Percentiles rank a stretch among this genome's conserved stretches.
Evolutionary conservation across 64 coral and sea anemone genomes (phyloP).

Genomic region (Porites lutea): DNA sequence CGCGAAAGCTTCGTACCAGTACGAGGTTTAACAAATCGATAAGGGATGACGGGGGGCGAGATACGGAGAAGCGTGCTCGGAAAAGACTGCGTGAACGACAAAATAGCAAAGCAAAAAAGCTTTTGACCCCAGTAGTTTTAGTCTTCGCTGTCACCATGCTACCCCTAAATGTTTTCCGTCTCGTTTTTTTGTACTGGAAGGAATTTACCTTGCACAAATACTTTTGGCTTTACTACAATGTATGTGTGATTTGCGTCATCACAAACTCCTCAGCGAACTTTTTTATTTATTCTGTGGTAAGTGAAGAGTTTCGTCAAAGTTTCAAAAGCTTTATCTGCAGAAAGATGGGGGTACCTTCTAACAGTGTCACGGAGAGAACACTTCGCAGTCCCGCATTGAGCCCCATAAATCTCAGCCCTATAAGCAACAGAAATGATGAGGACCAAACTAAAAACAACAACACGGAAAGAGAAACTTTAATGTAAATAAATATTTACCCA

Average conservation of each 20-base stretch:
- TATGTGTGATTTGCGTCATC: conserved; percentile 58
- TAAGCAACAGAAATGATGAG: neutral
- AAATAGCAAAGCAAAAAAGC: conserved; percentile 78
- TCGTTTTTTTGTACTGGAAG: conserved; percentile 51
- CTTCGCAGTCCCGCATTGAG: neutral
- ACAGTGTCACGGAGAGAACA: conserved; percentile 12
- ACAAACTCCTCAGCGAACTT: conserved; percentile 77
- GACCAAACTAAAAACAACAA: neutral
- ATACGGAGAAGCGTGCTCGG: neutral
- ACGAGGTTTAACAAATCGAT: conserved; percentile 65
- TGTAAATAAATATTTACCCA: neutral
- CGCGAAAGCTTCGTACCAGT: conserved; percentile 48
- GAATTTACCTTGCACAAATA: conserved; percentile 35
- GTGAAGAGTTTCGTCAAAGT: conserved; percentile 67
- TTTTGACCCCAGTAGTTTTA: conserved; percentile 83
- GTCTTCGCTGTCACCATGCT: conserved; percentile 76
- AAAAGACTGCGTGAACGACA: conserved; percentile 40
- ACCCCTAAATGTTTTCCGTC: conserved; percentile 77
- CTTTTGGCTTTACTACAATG: conserved; percentile 67
- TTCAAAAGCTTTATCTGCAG: conserved; percentile 23
- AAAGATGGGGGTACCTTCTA: neutral
- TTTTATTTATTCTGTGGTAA: conserved; percentile 81
- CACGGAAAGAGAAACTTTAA: neutral
- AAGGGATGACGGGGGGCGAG: neutral
- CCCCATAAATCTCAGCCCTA: neutral